These are phyloP conservation scores for Gracilinanus agilis DNA, from an alignment of 2,113 vertebrate species.

Conservation along the genomic window DNA sequence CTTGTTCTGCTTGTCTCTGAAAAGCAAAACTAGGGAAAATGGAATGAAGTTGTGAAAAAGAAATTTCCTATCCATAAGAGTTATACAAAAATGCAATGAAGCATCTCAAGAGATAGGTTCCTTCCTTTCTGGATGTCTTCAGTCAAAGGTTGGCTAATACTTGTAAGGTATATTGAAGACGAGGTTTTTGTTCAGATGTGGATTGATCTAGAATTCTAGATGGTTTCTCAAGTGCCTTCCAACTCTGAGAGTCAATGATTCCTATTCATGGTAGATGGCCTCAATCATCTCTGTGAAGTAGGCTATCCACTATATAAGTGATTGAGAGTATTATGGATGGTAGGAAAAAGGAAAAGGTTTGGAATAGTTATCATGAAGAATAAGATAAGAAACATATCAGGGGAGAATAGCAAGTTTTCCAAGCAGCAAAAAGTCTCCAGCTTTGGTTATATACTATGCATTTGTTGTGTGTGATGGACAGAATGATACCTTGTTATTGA, in stretches of 20 bases:
- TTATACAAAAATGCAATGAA: neutral
- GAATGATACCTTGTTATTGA: neutral
- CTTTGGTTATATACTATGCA: neutral
- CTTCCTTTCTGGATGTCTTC: neutral
- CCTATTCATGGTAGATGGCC: neutral
- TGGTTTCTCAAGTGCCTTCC: neutral
- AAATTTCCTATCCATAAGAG: neutral
- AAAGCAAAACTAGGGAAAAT: neutral
- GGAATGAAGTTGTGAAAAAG: neutral
- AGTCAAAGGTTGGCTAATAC: neutral
- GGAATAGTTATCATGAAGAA: neutral
- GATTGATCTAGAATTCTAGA: neutral
- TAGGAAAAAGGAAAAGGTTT: neutral
- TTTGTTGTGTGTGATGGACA: neutral
- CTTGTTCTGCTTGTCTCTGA: neutral
- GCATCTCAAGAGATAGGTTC: neutral
- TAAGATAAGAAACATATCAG: neutral
- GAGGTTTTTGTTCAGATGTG: neutral
- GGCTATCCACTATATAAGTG: neutral
- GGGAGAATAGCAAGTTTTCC: neutral
- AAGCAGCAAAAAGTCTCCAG: neutral
- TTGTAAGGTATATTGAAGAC: neutral
- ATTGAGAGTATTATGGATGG: neutral
- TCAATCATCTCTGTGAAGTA: neutral
- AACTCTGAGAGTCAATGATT: neutral